A percentile compares a stretch with the other conserved stretches of the same genome.
These are phyloP conservation scores for Apostichopus leukothele DNA, from an alignment of 53 echinoderm and acorn worm species.

Conservation along the genomic window DNA sequence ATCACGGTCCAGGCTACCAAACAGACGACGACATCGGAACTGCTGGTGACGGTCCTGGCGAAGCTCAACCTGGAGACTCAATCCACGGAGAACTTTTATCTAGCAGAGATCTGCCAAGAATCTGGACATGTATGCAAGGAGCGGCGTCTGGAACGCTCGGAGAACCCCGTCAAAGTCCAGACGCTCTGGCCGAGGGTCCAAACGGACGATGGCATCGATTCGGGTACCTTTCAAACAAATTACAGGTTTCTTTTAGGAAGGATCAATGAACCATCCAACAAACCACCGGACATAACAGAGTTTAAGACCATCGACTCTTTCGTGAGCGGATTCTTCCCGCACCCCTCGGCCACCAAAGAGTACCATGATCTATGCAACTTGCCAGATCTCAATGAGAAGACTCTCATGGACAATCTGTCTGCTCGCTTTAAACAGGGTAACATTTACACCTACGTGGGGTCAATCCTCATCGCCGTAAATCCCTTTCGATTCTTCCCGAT, in stretches of 20 bases:
- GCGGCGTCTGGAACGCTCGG: constrained; percentile 65
- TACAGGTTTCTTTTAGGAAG: constrained; percentile 87
- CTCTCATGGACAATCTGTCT: constrained; percentile 76
- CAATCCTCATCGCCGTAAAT: constrained; percentile 92
- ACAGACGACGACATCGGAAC: constrained; percentile 73
- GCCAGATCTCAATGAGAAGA: constrained; percentile 94
- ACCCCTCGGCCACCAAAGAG: constrained; percentile 78
- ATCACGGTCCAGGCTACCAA: constrained; percentile 90
- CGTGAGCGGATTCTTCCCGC: constrained; percentile 92
- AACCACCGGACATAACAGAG: constrained; percentile 64
- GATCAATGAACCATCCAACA: constrained; percentile 70
- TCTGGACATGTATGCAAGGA: constrained; percentile 87
- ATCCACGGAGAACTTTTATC: constrained; percentile 69
- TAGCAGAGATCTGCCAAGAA: constrained; percentile 84
- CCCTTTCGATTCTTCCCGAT: constrained; percentile 95
- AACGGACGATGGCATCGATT: constrained; percentile 50
- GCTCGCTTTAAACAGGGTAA: constrained; percentile 91
- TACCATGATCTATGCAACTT: constrained; percentile 98
- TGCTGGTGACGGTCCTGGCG: constrained; percentile 60
- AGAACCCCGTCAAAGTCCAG: constrained; percentile 91
- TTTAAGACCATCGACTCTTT: constrained; percentile 86
- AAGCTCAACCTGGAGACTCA: constrained; percentile 64
- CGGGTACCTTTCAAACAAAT: constrained; percentile 78
- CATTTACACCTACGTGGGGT: constrained; percentile 99
- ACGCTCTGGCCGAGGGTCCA: constrained; percentile 92